phyloP scores from a whole-genome alignment of 2,797 vertebrate species.

The Scolopax rusticola region DNA sequence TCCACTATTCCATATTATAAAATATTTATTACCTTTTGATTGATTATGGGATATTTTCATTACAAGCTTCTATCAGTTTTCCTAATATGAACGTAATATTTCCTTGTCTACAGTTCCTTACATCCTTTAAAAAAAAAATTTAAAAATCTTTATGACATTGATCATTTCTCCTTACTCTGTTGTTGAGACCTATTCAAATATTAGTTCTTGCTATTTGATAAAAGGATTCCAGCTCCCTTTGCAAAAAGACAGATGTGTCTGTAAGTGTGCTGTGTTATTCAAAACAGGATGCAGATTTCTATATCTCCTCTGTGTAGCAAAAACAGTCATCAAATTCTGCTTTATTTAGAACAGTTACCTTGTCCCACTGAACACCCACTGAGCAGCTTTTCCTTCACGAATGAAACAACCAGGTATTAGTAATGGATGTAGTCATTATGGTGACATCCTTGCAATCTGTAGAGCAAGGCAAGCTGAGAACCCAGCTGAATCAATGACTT shows the following conservation, averaged over 20 bases:
- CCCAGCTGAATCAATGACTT: not conserved
- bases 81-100: not conserved
- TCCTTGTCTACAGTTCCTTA: not conserved
- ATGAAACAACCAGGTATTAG: not conserved
- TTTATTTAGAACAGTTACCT: not conserved
- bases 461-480: not conserved
- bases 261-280: not conserved
- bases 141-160: not conserved
- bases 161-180: not conserved
- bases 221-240: not conserved
- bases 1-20: not conserved
- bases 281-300: not conserved
- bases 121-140: not conserved
- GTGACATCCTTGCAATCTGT: not conserved
- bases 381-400: not conserved
- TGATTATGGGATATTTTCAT: not conserved
- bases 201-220: not conserved
- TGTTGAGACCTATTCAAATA: not conserved
- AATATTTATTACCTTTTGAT: not conserved
- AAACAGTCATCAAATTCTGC: not conserved
- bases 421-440: not conserved
- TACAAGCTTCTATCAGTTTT: not conserved
- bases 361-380: not conserved
- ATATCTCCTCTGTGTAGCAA: not conserved
- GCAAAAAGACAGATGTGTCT: accelerated